Conservation (phyloP, 2,113 vertebrate genomes). For the Oenanthe oenanthe region DNA sequence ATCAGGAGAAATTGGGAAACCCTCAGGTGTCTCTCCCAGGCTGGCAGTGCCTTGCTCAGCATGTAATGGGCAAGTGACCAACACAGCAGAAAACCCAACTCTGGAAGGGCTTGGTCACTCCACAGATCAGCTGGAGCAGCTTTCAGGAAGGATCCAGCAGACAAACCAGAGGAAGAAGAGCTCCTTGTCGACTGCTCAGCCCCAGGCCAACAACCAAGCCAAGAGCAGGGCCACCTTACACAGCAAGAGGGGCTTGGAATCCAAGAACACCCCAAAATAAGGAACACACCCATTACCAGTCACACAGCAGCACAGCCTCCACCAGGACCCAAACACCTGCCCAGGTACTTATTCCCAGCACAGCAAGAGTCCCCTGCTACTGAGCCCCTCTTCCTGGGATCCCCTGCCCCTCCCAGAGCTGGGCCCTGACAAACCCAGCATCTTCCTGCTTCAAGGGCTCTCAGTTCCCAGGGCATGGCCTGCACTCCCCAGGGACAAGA, state of each 20-base stretch:
- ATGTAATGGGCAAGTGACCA: neutral
- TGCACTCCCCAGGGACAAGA: neutral
- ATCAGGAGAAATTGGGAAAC: neutral
- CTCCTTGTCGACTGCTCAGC: neutral
- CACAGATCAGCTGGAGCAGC: conserved; percentile 4
- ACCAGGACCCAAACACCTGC: neutral
- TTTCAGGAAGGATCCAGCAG: neutral
- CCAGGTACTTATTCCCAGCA: neutral
- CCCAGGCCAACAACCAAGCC: neutral
- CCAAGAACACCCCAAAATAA: neutral
- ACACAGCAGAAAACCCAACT: neutral
- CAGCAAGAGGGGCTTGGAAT: neutral
- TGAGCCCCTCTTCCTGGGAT: neutral
- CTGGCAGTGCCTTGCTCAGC: neutral
- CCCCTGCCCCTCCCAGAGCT: neutral
- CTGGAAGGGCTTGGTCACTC: neutral
- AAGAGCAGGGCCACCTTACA: neutral
- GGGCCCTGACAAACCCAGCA: neutral
- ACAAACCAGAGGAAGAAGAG: neutral
- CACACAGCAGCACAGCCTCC: neutral
- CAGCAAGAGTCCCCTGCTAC: neutral
- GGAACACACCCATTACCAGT: neutral
- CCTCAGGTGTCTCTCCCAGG: neutral
- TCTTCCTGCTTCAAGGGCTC: neutral
- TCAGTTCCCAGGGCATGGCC: accelerated